Evolutionary conservation across 1,140 invertebrate species (phyloP), one percentile per base, ranked within the genome.

Genomic region (Latrodectus geometricus): DNA sequence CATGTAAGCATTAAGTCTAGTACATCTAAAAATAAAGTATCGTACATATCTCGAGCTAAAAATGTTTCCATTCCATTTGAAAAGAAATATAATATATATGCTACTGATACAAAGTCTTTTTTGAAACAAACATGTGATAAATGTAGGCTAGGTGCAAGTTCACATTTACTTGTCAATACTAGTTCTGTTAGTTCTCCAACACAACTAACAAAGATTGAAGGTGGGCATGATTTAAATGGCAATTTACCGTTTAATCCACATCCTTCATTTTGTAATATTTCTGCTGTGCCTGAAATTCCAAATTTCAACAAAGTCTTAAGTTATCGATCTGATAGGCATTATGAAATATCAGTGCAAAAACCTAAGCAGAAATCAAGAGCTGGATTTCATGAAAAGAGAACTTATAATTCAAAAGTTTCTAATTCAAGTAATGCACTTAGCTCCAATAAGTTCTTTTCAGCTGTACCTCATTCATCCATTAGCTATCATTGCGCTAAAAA

Each of bases 81-180:
- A 11, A 84, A 76, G 23, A 84, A 84, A 65, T 65, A 20, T 74
- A 35, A 68, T 11, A 11, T 84, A 17, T 84, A 84, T 76, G n/a
- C n/a, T n/a, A 68, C 20, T 84, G 49, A 84, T 9, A 9, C 72
- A 21, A 68, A 69, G 21, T 23, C 82, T n/a, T 76, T 68, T 68
- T 68, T 52, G 15, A 76, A 84, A 15, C 72, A 84, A 48, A n/a
- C 80, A 72, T 84, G 82, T 84, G 73, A 84, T 75, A 76, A 76
- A 65, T 84, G 73, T 84, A 68, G 50, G 23, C n/a, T 83, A 15
- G 61, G 50, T 20, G 17, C n/a, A 20, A 49, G 56, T n/a, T 35
- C 80, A 20, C 52, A 74, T 74, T 49, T 83, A 49, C 8, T 83
- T n/a, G 70, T 83, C 20, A 83, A 74, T 65, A 1, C 79, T 69